Base-by-base conservation (phyloP, 2,888 invertebrate species). In the Copidosoma aretas region DNA sequence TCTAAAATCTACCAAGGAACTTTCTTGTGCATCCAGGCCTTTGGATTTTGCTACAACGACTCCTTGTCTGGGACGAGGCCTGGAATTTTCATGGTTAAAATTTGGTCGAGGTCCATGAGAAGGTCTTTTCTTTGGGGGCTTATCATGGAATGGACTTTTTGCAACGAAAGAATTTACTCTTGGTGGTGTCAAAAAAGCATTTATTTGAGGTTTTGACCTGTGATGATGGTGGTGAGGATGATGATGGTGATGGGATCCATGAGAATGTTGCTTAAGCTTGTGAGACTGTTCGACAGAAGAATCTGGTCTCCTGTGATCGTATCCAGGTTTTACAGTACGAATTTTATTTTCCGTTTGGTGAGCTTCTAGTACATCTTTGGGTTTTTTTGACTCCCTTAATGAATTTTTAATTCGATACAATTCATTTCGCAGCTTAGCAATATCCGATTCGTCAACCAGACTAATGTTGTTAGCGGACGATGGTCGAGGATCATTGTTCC, bases 121-220 rank as follows among this genome's bases (percentile, higher is more conserved):
- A 19, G 79, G 79, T 63, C 82, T 76, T 62, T 82, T 82, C 5
- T 77, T 77, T 0, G 75, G 69, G 0, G 78, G 75, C 8, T 77
- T 77, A 4, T 81, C 80, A 14, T 78, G 73, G 25, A 77, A 81
- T 0, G 79, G 79, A 68, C 76, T 79, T n/a, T 79, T 81, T 0
- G 78, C 75, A 4, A 77, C 14, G 66, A 78, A 77, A 3, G 79
- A 68, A 69, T 77, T 71, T 4, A 73, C 60, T 53, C 74, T 79
- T 0, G 83, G 81, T 0, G 83, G 83, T 1, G 81, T 81, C n/a
- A 83, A 68, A 52, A 77, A 82, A 52, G 82, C 79, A 17, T 72
- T 77, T 39, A 79, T 74, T 56, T 68, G 68, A 52, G 70, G 65
- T 15, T 71, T 63, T 0, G 74, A 71, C 4, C 71, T 74, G 5